phyloP scores from a whole-genome alignment of 1,140 invertebrate genomes.

The Drosophila leontia region DNA sequence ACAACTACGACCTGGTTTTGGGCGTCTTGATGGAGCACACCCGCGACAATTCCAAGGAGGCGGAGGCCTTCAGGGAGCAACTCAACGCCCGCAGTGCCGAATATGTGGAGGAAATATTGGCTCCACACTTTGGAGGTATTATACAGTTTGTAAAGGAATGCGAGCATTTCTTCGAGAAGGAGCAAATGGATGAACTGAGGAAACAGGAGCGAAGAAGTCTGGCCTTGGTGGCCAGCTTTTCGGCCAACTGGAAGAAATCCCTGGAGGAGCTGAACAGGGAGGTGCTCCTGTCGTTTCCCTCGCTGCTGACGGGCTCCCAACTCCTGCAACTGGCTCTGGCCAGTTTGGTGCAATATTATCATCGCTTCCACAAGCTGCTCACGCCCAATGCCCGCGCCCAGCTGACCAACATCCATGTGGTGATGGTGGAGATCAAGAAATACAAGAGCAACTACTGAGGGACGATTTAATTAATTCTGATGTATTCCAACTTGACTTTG shows the following conservation, averaged over 20 bases:
- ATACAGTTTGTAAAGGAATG: constrained; percentile 99
- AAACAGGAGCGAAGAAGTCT: constrained; percentile 93
- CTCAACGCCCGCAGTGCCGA: constrained; percentile 94
- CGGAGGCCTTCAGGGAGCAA: constrained; percentile 95
- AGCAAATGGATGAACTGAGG: constrained; percentile 91
- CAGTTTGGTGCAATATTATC: constrained; percentile 98
- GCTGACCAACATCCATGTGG: constrained; percentile 98
- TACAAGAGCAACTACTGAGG: constrained; percentile 95
- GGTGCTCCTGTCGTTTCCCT: constrained; percentile 97
- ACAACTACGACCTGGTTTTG: constrained; percentile 99
- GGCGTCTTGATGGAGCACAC: constrained; percentile 97
- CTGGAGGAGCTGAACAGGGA: constrained; percentile 97
- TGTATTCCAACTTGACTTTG: constrained; percentile 30
- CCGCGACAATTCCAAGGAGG: constrained; percentile 97
- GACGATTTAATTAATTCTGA: constrained; percentile 44
- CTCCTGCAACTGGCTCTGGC: constrained; percentile 97
- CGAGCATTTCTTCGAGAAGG: constrained; percentile 94
- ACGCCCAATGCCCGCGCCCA: constrained; percentile 94
- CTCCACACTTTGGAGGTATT: constrained; percentile 97
- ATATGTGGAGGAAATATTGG: constrained; percentile 98
- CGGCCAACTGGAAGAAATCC: constrained; percentile 96
- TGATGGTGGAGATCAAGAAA: constrained; percentile 99
- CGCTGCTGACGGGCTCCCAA: constrained; percentile 96
- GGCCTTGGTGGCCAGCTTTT: constrained; percentile 94
- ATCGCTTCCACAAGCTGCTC: constrained; percentile 98